These are phyloP conservation scores for Platypus cylindrus DNA, from an alignment of 2,888 invertebrate genomes.

Conservation along the genomic window DNA sequence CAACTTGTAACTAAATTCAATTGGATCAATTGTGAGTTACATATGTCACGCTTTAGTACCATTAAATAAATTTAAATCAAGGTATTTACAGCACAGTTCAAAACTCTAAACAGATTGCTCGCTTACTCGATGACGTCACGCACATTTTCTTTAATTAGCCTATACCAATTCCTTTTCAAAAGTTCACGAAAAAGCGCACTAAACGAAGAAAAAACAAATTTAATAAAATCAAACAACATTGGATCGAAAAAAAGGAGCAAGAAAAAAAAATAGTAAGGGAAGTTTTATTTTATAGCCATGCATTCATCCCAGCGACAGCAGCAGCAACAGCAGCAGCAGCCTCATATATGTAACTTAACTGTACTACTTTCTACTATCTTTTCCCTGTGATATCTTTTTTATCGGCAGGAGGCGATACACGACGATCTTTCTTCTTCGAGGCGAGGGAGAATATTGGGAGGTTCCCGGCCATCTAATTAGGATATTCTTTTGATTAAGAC, in stretches of 20 bases:
- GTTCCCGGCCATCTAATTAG: slow-evolving; percentile 25
- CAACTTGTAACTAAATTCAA: too few species aligned
- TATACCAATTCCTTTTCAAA: too few species aligned
- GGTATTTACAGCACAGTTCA: too few species aligned
- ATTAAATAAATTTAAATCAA: too few species aligned
- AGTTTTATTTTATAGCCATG: slow-evolving; percentile 15
- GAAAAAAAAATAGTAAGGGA: slow-evolving; percentile 12
- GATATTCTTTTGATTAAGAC: slow-evolving; percentile 21
- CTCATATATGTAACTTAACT: slow-evolving; percentile 4
- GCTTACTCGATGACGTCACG: too few species aligned
- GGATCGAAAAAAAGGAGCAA: too few species aligned
- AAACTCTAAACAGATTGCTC: too few species aligned
- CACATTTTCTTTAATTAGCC: too few species aligned
- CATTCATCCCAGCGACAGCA: slow-evolving; percentile 10
- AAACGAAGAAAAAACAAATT: slow-evolving; percentile 12
- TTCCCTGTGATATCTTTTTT: slow-evolving; percentile 17
- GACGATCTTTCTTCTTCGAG: too few species aligned
- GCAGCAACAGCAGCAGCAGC: slow-evolving; percentile 1
- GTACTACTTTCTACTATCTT: too few species aligned
- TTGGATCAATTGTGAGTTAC: too few species aligned
- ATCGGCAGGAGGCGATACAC: slow-evolving; percentile 17
- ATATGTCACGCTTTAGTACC: too few species aligned
- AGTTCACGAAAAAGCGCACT: slow-evolving; percentile 7
- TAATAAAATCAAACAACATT: slow-evolving; percentile 12
- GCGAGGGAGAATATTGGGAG: slow-evolving; percentile 11